A percentile compares a stretch with the other conserved stretches of the same genome.
Evolutionary conservation across 1,140 invertebrate genomes (phyloP).

Genomic region (Phortica variegata): DNA sequence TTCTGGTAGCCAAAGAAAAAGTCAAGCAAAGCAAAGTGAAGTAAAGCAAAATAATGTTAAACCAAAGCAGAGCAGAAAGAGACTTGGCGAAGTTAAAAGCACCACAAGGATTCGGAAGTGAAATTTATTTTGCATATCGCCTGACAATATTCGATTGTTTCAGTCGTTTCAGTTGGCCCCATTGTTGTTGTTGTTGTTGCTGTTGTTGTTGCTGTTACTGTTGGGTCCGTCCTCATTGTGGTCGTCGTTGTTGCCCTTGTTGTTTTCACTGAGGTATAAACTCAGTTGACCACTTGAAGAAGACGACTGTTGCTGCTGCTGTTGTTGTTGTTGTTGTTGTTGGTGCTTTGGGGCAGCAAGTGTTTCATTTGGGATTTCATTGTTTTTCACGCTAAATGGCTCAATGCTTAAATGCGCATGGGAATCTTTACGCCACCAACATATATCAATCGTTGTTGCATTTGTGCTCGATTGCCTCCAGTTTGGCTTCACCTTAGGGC

Average conservation of each 20-base stretch:
- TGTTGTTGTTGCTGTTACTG: too few relatives aligned
- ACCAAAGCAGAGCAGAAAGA: conserved; percentile 2
- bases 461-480: background rate
- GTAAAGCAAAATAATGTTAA: background rate
- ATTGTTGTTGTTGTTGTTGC: too few relatives aligned
- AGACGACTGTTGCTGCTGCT: too few relatives aligned
- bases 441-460: conserved; percentile 36
- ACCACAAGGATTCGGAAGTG: conserved; percentile 47
- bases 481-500: too few relatives aligned
- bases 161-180: too few relatives aligned
- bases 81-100: conserved; percentile 7
- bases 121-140: conserved; percentile 55
- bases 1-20: too few relatives aligned
- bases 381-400: conserved; percentile 11
- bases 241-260: too few relatives aligned
- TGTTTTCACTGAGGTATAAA: too few relatives aligned
- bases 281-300: too few relatives aligned
- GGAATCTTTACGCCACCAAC: conserved; percentile 45
- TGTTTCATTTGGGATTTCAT: conserved; percentile 8
- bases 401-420: conserved; percentile 32
- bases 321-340: too few relatives aligned
- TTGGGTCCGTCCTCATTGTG: too few relatives aligned
- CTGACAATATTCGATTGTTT: conserved; percentile 30
- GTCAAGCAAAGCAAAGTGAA: background rate
- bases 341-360: background rate